Evolutionary conservation across 2,888 invertebrate species (phyloP).

Genomic region (Nebria salina): DNA sequence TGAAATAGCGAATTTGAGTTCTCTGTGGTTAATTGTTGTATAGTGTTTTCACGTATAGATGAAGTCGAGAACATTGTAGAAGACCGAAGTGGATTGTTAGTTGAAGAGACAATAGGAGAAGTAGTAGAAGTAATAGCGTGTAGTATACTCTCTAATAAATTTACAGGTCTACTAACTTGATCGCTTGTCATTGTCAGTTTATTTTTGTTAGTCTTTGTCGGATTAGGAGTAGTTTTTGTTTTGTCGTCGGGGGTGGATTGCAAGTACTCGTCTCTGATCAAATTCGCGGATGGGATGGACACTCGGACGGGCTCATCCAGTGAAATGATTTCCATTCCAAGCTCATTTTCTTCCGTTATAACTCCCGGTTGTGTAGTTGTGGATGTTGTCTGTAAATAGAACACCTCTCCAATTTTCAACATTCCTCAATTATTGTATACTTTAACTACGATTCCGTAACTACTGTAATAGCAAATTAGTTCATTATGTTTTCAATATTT

Average conservation of each 20-base stretch:
- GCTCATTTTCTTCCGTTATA: constrained; percentile 46
- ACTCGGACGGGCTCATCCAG: constrained; percentile 60
- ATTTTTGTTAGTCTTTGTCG: constrained; percentile 30
- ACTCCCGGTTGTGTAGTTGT: constrained; percentile 26
- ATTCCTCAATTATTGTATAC: constrained; percentile 20
- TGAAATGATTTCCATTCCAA: constrained; percentile 60
- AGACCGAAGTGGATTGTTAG: constrained; percentile 31
- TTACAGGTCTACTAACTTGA: constrained; percentile 50
- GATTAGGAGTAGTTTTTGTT: constrained; percentile 30
- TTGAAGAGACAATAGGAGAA: constrained; percentile 24
- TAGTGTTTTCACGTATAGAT: constrained; percentile 20
- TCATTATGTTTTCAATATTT: constrained; percentile 7
- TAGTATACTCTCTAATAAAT: constrained; percentile 61
- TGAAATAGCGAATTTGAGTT: constrained; percentile 32
- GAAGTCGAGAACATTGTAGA: constrained; percentile 24
- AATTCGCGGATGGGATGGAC: constrained; percentile 59
- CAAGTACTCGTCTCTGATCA: constrained; percentile 58
- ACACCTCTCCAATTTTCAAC: constrained; percentile 24
- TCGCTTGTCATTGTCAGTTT: constrained; percentile 12
- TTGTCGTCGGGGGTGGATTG: constrained; percentile 54
- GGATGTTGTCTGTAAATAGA: constrained; percentile 38
- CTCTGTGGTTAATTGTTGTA: constrained; percentile 30
- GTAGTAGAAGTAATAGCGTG: constrained; percentile 57
- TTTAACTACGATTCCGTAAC: not conserved
- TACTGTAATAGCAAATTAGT: not conserved